Percentiles rank a stretch among this genome's conserved stretches.
Conservation (phyloP, 1,140 invertebrate species). For the Neoseiulus cucumeris region DNA sequence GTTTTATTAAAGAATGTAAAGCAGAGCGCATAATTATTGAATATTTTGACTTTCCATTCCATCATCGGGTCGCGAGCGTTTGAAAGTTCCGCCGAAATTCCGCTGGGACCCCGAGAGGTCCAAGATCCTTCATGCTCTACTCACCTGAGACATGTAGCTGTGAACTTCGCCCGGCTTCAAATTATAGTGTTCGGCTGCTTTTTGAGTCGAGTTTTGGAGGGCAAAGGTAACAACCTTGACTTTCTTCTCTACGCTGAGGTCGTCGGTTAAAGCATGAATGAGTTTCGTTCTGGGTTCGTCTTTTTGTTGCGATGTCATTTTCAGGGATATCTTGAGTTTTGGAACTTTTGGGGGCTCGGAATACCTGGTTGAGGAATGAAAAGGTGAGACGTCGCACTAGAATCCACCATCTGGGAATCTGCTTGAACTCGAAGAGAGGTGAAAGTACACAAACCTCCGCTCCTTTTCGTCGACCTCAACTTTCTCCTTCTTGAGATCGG, state of each 20-base stretch:
- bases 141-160: conserved; percentile 5
- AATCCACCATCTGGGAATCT: no score
- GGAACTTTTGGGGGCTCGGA: conserved; percentile 8
- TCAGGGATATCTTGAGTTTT: conserved; percentile 8
- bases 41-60: no score
- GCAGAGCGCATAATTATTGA: no score
- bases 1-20: no score
- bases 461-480: conserved; percentile 2
- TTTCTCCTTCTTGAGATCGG: background rate
- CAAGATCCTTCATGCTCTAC: background rate
- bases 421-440: no score
- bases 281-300: background rate
- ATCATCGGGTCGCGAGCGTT: no score
- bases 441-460: conserved; percentile 1
- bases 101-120: no score
- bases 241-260: conserved; percentile 1
- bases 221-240: conserved; percentile 1
- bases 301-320: background rate
- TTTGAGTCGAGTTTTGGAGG: conserved; percentile 1
- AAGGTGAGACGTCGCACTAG: no score
- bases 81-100: no score
- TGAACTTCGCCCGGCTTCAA: background rate
- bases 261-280: background rate
- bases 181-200: conserved; percentile 5
- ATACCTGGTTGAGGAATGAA: background rate